Conservation (phyloP, 2,888 invertebrate species). For the Tholera decimalis region DNA sequence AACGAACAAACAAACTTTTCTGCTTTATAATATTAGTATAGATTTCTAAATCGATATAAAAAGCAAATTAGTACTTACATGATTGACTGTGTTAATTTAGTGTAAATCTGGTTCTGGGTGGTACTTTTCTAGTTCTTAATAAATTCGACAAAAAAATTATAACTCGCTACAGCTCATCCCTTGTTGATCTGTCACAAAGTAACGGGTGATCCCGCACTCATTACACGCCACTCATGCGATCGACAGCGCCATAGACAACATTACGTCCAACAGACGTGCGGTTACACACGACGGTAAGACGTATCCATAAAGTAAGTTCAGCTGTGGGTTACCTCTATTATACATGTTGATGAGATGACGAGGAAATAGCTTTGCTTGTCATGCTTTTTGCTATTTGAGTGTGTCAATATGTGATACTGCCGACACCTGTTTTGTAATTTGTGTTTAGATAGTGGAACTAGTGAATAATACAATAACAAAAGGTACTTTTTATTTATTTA, state of each 20-base stretch:
- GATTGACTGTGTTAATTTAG: no score
- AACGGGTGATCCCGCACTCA: constrained; percentile 72
- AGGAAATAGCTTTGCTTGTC: constrained; percentile 16
- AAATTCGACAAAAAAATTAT: no score
- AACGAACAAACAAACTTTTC: no score
- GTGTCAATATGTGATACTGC: neutral
- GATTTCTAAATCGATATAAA: no score
- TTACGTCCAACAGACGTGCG: constrained; percentile 49
- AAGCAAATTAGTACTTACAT: no score
- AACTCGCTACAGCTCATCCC: constrained; percentile 41
- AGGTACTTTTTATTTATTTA: no score
- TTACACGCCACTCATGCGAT: constrained; percentile 69
- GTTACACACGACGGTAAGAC: constrained; percentile 49
- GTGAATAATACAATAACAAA: no score
- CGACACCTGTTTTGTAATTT: no score
- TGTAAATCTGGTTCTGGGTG: no score
- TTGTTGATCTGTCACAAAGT: constrained; percentile 67
- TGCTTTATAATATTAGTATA: no score
- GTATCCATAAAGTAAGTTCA: constrained; percentile 17
- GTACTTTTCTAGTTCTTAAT: no score
- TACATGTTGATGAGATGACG: constrained; percentile 21
- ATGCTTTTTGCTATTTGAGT: constrained; percentile 1
- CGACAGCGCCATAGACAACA: constrained; percentile 64
- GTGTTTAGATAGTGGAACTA: no score
- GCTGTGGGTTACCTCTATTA: neutral